These are phyloP conservation scores for Microplitis mediator DNA, from an alignment of 1,140 invertebrate species.

Conservation along the genomic window DNA sequence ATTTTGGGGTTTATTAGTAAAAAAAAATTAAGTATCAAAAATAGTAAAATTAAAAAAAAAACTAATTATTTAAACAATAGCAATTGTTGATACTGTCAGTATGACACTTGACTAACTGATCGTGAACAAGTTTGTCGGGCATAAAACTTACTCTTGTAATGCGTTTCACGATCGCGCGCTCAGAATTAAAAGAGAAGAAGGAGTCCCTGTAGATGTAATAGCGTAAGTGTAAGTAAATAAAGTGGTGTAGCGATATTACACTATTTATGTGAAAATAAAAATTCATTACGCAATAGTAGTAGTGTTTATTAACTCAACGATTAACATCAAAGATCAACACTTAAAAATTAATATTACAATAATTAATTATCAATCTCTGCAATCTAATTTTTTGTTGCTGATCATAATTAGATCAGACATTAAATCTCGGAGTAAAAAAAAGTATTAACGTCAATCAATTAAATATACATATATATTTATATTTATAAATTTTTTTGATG, in stretches of 20 bases:
- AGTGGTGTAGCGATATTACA: slow-evolving; percentile 14
- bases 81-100: neutral
- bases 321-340: too few relatives aligned
- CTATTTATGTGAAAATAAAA: neutral
- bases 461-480: too few relatives aligned
- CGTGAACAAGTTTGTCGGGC: slow-evolving; percentile 21
- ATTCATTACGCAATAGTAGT: neutral
- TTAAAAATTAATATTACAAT: too few relatives aligned
- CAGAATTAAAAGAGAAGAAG: slow-evolving; percentile 23
- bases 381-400: neutral
- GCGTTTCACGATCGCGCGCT: slow-evolving; percentile 13
- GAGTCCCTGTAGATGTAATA: neutral
- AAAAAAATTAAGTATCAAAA: too few relatives aligned
- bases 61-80: neutral
- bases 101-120: slow-evolving; percentile 20
- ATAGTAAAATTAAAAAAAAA: neutral
- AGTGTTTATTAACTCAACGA: too few relatives aligned
- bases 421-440: too few relatives aligned
- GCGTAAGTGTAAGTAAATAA: slow-evolving; percentile 8
- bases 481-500: too few relatives aligned
- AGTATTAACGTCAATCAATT: too few relatives aligned
- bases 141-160: slow-evolving; percentile 27
- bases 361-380: too few relatives aligned
- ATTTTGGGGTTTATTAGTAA: too few relatives aligned
- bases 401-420: neutral